These are phyloP conservation scores for Cordilura impudica DNA, from an alignment of 2,888 invertebrate species.

Conservation along the genomic window DNA sequence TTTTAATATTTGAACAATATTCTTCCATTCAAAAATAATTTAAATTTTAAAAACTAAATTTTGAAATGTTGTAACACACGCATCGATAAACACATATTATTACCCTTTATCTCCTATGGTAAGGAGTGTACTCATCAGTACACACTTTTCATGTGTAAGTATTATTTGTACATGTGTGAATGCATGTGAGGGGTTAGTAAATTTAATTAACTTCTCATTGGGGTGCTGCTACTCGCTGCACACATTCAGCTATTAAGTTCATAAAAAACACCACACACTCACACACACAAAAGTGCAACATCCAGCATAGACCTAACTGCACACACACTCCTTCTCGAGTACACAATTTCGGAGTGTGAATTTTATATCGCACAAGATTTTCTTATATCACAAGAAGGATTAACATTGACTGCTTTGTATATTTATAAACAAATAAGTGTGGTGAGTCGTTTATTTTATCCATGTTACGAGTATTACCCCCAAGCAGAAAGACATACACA, in stretches of 20 bases:
- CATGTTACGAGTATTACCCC: too few species aligned
- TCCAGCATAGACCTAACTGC: not conserved
- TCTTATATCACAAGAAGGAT: slow-evolving; percentile 30
- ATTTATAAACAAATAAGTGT: not conserved
- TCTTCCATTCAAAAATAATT: too few species aligned
- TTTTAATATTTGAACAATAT: too few species aligned
- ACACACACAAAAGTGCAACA: not conserved
- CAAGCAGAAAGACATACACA: not conserved
- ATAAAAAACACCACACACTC: not conserved
- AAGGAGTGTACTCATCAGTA: too few species aligned
- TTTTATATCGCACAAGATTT: slow-evolving; percentile 39
- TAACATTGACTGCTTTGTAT: slow-evolving; percentile 29
- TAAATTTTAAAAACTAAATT: too few species aligned
- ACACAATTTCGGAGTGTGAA: slow-evolving; percentile 3
- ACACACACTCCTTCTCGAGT: not conserved
- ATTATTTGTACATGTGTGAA: not conserved
- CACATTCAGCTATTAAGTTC: slow-evolving; percentile 14
- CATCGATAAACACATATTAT: too few species aligned
- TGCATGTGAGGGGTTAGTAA: slow-evolving; percentile 16
- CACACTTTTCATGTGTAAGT: not conserved
- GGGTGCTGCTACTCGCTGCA: not conserved
- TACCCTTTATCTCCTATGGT: too few species aligned
- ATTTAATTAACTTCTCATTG: slow-evolving; percentile 53
- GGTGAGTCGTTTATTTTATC: slow-evolving; percentile 9
- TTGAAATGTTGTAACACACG: too few species aligned